Evolutionary conservation across 1,140 invertebrate species (phyloP), one percentile per base, ranked within the genome.

Genomic region (Rhopalosiphum maidis): DNA sequence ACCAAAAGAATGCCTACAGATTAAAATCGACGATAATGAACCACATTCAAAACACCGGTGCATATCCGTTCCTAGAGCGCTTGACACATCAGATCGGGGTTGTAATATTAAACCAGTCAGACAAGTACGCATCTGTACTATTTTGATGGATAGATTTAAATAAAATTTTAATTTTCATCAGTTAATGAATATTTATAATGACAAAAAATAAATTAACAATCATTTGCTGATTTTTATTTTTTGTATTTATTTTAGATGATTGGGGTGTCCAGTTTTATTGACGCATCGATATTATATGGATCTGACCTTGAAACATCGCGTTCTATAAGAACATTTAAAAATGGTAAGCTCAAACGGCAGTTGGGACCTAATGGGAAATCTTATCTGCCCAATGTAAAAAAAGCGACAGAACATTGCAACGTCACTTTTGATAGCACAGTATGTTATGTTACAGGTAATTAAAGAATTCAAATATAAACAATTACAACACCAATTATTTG

Each of bases 391-490:
- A 82, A 91, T n/a, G 18, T 35, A 1, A 15, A n/a, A 43, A 82
- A 91, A 15, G 25, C 60, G 7, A 48, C 60, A 22, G 11, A 82
- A 77, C 0, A 18, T 15, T 91, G 90, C 30, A 91, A 46, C 30
- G 90, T 43, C 6, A 25, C 37, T 48, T 8, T n/a, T 7, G 68
- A 68, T 15, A n/a, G 48, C 37, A 22, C 60, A 21, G 41, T 91
- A 11, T 91, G 60, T 43, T 91, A 82, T 30, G 15, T 22, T 46
- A 18, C 90, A 3, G 90, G 90, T 91, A 91, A 91, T 48, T 51
- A n/a, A 18, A 18, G 30, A 3, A 60, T 60, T 0, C 30, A 9
- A 30, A 30, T 60, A 60, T 60, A 15, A 60, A 30, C 30, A 60
- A 30, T 30, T 60, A 30, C 55, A 60, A 15, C 30, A 30, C 3